These are phyloP conservation scores for Phengaris arion DNA, from an alignment of 2,888 invertebrate species.

Conservation along the genomic window DNA sequence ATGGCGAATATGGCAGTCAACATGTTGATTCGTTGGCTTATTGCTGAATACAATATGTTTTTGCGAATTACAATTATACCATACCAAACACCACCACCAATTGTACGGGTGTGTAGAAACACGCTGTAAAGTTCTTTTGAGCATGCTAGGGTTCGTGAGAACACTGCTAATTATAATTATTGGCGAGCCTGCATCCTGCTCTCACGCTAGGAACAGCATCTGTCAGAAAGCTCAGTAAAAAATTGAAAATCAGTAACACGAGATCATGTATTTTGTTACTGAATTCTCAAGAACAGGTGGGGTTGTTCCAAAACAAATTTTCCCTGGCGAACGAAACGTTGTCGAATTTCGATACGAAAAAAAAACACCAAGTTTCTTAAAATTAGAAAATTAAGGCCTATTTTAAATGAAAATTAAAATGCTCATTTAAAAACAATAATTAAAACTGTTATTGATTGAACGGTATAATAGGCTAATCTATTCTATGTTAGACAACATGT, in stretches of 20 bases:
- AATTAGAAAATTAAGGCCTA: neutral
- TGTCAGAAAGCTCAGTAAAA: constrained; percentile 8
- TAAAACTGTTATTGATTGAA: no score
- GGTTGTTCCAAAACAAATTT: neutral
- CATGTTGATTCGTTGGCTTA: no score
- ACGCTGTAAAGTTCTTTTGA: no score
- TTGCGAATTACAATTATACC: no score
- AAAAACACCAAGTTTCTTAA: neutral
- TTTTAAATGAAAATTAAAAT: no score
- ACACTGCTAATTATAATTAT: constrained; percentile 4
- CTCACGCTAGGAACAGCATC: constrained; percentile 5
- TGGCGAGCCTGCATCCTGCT: neutral
- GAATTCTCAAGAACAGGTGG: constrained; percentile 7
- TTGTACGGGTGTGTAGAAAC: no score
- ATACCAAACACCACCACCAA: no score
- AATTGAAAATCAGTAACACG: constrained; percentile 15
- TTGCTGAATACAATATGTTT: no score
- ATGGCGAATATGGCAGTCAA: no score
- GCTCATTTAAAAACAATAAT: no score
- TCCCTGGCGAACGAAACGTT: neutral
- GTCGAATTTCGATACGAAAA: neutral
- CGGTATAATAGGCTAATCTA: no score
- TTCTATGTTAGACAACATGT: no score
- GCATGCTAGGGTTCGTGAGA: neutral
- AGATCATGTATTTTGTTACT: constrained; percentile 6